Conservation (phyloP, 2,113 vertebrate species). For the Anolis carolinensis region DNA sequence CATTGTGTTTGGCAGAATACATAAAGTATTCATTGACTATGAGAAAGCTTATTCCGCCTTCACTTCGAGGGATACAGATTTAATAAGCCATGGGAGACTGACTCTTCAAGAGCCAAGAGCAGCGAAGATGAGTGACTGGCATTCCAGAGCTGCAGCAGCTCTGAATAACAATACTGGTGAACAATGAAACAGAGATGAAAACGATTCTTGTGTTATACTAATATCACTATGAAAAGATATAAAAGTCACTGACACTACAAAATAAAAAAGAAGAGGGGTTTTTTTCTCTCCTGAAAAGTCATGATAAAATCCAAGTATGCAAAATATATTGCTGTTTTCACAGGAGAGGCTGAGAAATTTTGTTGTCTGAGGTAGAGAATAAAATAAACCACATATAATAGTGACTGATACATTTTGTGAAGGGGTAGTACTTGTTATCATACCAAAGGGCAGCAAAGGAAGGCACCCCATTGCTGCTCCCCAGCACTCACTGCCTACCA, state of each 20-base stretch:
- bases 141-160: not conserved
- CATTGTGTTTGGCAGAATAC: not conserved
- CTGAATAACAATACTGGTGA: conserved; percentile 36
- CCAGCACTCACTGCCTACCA: too few species aligned
- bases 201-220: not conserved
- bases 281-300: conserved; percentile 21
- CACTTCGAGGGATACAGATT: conserved; percentile 3
- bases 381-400: not conserved
- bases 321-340: too few species aligned
- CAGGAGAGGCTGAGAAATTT: too few species aligned
- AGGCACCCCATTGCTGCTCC: too few species aligned
- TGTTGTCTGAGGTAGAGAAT: too few species aligned
- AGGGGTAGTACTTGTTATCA: not conserved
- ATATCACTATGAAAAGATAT: conserved; percentile 39
- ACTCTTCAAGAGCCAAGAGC: not conserved
- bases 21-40: not conserved
- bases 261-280: conserved; percentile 37
- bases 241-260: not conserved
- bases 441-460: too few species aligned
- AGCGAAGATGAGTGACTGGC: not conserved
- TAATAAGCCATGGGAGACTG: not conserved
- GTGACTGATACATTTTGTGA: not conserved
- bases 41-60: not conserved
- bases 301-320: not conserved
- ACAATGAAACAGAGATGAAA: not conserved